These are phyloP conservation scores for Octodon degus DNA, from an alignment of 2,113 vertebrate species.

Conservation along the genomic window DNA sequence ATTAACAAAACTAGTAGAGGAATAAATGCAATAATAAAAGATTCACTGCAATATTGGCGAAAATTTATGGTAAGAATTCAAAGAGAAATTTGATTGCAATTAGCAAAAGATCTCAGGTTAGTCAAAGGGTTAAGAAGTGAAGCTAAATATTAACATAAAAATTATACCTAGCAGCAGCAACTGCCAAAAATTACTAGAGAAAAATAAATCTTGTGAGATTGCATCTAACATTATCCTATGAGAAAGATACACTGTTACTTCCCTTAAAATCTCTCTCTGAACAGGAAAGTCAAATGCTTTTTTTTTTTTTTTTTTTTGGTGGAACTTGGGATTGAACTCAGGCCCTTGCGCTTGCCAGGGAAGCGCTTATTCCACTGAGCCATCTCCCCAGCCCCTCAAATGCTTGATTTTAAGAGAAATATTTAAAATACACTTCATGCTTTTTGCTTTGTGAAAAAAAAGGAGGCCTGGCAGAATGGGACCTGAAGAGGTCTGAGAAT, in stretches of 20 bases:
- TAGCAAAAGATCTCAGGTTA: constrained; percentile 15
- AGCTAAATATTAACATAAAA: constrained; percentile 25
- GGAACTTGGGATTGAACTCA: too few relatives aligned
- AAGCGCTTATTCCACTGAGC: too few relatives aligned
- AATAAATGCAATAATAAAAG: background rate
- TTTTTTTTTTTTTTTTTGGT: background rate
- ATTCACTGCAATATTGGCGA: background rate
- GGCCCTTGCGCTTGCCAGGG: too few relatives aligned
- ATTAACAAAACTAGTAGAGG: background rate
- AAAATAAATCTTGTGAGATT: background rate
- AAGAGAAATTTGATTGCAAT: constrained; percentile 30
- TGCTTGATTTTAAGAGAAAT: background rate
- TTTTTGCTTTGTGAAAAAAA: background rate
- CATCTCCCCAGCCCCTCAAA: too few relatives aligned
- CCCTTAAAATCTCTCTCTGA: background rate
- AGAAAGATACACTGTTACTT: background rate
- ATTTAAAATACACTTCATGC: background rate
- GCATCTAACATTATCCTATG: background rate
- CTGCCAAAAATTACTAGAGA: constrained; percentile 19
- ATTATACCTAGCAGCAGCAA: background rate
- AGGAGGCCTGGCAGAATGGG: background rate
- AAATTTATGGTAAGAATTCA: constrained; percentile 17
- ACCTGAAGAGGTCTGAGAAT: background rate
- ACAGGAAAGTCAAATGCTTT: background rate
- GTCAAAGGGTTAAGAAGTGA: constrained; percentile 11